Evolutionary conservation across 2,113 vertebrate species (phyloP), one percentile per base, ranked within the genome.

Genomic region (Bucco capensis): DNA sequence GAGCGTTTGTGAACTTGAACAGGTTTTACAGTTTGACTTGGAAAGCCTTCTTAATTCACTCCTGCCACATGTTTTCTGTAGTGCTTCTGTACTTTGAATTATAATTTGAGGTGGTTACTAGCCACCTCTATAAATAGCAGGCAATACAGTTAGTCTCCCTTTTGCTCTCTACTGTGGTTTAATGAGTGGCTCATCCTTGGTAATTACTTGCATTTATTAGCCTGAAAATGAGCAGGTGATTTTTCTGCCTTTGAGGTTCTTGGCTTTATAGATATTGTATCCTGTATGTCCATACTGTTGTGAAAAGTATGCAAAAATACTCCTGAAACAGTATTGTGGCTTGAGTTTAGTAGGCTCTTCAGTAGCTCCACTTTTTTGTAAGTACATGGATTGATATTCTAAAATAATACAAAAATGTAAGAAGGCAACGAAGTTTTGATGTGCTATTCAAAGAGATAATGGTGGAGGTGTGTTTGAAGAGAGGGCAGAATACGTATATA

Each of bases 231-330:
- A 67, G 27, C n/a, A 31, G 61, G 33, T 75, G 46, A 42, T 49
- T 75, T 51, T 61, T 37, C 53, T 90, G 60, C 65, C 15, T 72
- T 64, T 53, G 49, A 64, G 31, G 27, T 47, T 75, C 47, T 37
- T 71, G 65, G 6, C 28, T 82, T 53, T 57, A 1, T 25, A 21
- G 28, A 3, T 61, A 2, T 19, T 83, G 70, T 23, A 38, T 65
- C 0, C 1, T 38, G 10, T n/a, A 3, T 25, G 79, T 85, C 33
- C 0, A 0, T 57, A 47, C 37, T 89, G 44, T 51, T 78, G 19
- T 23, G 25, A 86, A 49, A 49, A 86, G 23, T 65, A 40, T 2
- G 1, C 27, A 58, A 49, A 60, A 82, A 53, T 78, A 8, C 15
- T 35, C 46, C 33, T 53, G 54, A 82, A 78, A 38, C 14, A 10